phyloP scores from a whole-genome alignment of 2,797 vertebrate genomes.

The Karalla daura region DNA sequence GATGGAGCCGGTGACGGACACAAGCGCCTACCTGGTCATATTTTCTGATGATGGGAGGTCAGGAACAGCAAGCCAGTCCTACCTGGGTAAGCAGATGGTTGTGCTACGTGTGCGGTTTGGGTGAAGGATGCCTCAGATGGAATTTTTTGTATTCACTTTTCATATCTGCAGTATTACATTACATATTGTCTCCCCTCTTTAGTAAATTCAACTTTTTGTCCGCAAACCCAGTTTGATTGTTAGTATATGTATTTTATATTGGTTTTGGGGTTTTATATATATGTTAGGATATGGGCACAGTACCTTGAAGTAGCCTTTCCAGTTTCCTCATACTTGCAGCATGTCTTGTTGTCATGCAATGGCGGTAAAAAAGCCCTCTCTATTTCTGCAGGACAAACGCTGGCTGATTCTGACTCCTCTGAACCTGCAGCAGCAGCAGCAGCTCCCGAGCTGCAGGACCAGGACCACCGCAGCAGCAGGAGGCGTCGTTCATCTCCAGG shows the following conservation, averaged over 20 bases:
- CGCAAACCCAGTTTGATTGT: neutral
- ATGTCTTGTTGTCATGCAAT: no score
- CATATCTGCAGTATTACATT: neutral
- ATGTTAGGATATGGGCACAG: no score
- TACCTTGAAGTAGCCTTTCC: no score
- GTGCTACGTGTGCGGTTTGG: neutral
- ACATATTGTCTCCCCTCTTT: neutral
- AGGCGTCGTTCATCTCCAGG: conserved; percentile 68
- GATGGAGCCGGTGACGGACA: conserved; percentile 70
- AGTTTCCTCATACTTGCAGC: no score
- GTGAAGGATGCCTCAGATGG: neutral
- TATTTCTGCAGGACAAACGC: conserved; percentile 43
- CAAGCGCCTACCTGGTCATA: conserved; percentile 84
- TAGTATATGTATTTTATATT: neutral
- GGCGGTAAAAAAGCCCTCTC: no score
- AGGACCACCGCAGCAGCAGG: conserved; percentile 53
- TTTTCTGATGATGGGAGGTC: conserved; percentile 84
- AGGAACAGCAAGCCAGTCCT: conserved; percentile 56
- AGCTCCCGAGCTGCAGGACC: conserved; percentile 18
- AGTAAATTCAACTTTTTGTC: neutral
- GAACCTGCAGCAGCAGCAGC: neutral
- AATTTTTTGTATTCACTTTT: neutral
- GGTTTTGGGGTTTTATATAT: no score
- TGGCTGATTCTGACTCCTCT: neutral
- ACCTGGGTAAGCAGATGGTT: conserved; percentile 49